phyloP scores from a whole-genome alignment of 2,797 vertebrate genomes.

The Pseudopleuronectes americanus region DNA sequence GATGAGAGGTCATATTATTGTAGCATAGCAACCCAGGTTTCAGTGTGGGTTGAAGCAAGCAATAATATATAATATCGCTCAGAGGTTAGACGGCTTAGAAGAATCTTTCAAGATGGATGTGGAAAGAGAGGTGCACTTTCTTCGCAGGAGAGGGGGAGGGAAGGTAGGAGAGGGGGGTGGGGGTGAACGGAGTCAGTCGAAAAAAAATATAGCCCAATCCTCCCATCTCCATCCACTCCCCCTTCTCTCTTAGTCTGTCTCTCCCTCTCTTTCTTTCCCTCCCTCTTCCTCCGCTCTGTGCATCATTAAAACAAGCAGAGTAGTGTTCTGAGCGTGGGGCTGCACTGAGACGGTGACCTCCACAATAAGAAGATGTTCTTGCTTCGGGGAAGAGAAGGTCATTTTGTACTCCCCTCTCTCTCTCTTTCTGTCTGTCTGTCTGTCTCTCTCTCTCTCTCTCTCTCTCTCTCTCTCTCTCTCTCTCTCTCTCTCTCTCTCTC shows the following conservation, averaged over 20 bases:
- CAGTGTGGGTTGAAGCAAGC: conserved; percentile 82
- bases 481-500: conserved; percentile 38
- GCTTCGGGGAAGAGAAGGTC: conserved; percentile 85
- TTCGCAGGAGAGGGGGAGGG: conserved; percentile 69
- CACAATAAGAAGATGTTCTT: conserved; percentile 84
- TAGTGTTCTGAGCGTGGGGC: conserved; percentile 79
- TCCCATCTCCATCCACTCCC: conserved; percentile 67
- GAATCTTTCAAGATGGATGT: conserved; percentile 82
- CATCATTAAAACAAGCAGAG: conserved; percentile 85
- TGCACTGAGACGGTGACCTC: conserved; percentile 81
- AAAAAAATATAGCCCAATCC: conserved; percentile 72
- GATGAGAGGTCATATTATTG: conserved; percentile 81
- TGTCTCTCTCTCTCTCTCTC: conserved; percentile 46
- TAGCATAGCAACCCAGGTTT: conserved; percentile 83
- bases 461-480: conserved; percentile 53
- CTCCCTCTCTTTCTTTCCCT: conserved; percentile 47
- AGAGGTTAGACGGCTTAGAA: conserved; percentile 82
- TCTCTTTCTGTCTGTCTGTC: conserved; percentile 37
- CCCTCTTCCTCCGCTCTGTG: conserved; percentile 71
- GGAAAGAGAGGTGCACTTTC: conserved; percentile 80
- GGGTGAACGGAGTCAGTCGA: conserved; percentile 52
- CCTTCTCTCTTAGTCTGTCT: conserved; percentile 27
- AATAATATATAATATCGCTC: conserved; percentile 82
- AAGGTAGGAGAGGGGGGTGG: conserved; percentile 64
- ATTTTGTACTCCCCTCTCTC: conserved; percentile 76